Evolutionary conservation across 1,140 invertebrate genomes (phyloP).

Genomic region (Neodiprion virginianus): DNA sequence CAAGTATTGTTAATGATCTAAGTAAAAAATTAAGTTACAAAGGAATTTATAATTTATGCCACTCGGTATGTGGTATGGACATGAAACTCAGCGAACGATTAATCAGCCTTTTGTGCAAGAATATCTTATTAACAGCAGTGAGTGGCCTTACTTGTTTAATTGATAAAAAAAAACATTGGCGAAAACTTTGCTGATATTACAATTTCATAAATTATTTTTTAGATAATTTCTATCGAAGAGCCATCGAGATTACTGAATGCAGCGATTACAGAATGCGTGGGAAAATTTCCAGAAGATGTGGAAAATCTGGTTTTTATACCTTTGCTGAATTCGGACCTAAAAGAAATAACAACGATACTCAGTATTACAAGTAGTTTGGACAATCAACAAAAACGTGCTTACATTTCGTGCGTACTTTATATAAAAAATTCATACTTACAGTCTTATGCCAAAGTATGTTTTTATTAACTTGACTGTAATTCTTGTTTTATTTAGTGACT

Average conservation of each 20-base stretch:
- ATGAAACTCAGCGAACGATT: slow-evolving; percentile 34
- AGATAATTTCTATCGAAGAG: slow-evolving; percentile 41
- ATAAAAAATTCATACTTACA: not conserved
- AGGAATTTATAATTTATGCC: slow-evolving; percentile 41
- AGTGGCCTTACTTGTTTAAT: not conserved
- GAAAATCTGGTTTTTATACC: slow-evolving; percentile 41
- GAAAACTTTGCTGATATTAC: not conserved
- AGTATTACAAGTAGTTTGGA: slow-evolving; percentile 33
- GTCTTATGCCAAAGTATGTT: slow-evolving; percentile 2
- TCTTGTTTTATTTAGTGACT: slow-evolving; percentile 36
- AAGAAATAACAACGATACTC: slow-evolving; percentile 33
- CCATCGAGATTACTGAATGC: slow-evolving; percentile 35
- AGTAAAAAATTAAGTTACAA: slow-evolving; percentile 30
- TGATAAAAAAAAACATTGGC: not conserved
- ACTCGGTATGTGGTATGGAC: slow-evolving; percentile 32
- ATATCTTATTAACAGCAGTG: slow-evolving; percentile 42
- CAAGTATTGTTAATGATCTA: slow-evolving; percentile 30
- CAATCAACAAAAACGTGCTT: slow-evolving; percentile 20
- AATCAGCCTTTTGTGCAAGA: slow-evolving; percentile 27
- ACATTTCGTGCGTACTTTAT: slow-evolving; percentile 36
- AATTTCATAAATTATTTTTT: slow-evolving; percentile 1
- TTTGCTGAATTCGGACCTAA: slow-evolving; percentile 38
- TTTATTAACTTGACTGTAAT: not conserved
- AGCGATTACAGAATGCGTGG: slow-evolving; percentile 30
- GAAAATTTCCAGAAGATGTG: slow-evolving; percentile 44